These are phyloP conservation scores for Lasioglossum pauxillum DNA, from an alignment of 2,888 invertebrate species.

Conservation along the genomic window DNA sequence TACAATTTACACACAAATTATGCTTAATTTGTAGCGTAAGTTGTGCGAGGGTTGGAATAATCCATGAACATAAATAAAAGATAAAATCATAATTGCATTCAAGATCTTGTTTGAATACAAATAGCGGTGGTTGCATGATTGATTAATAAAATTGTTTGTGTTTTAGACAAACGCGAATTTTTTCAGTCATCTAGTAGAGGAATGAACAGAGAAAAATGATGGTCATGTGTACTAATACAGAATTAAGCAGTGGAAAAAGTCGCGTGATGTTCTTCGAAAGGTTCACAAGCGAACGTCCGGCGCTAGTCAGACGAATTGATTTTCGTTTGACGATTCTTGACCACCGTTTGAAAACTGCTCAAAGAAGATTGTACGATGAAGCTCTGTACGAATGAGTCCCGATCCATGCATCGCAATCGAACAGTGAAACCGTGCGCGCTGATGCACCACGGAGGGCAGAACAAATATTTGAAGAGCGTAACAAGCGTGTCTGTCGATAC, in stretches of 20 bases:
- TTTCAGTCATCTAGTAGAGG: too few species aligned
- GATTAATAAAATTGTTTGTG: too few species aligned
- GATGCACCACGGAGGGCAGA: slow-evolving; percentile 25
- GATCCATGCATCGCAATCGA: slow-evolving; percentile 46
- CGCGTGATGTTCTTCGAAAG: background rate
- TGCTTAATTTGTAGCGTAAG: too few species aligned
- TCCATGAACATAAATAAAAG: too few species aligned
- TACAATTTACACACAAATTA: too few species aligned
- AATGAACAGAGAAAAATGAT: too few species aligned
- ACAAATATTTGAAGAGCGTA: slow-evolving; percentile 68
- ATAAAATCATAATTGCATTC: too few species aligned
- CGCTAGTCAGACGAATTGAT: background rate
- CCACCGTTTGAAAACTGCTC: background rate
- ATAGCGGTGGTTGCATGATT: too few species aligned
- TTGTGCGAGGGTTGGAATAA: too few species aligned
- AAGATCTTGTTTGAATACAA: too few species aligned
- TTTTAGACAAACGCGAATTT: too few species aligned
- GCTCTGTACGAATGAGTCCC: background rate
- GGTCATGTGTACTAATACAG: too few species aligned
- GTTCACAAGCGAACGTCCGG: background rate
- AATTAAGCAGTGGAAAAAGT: background rate
- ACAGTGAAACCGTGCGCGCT: slow-evolving; percentile 29
- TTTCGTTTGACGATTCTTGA: background rate
- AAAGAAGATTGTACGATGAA: background rate
- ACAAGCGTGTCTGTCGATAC: slow-evolving; percentile 62